Evolutionary conservation across 2,888 invertebrate genomes (phyloP).

Genomic region (Autographa pulchrina): DNA sequence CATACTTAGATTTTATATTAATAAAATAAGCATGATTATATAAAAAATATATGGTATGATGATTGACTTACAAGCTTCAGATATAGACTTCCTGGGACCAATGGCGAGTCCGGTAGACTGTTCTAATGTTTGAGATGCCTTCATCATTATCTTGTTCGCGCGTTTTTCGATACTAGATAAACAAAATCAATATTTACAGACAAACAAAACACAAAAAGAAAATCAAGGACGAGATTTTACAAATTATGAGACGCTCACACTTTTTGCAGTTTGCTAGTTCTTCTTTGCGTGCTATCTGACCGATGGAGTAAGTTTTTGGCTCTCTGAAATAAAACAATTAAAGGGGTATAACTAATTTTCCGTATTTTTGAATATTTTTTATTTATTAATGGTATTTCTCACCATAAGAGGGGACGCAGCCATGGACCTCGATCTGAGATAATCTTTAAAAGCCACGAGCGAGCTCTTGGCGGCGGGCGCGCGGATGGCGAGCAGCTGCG

Average conservation of each 20-base stretch:
- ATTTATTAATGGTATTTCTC: conserved; percentile 9
- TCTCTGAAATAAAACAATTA: conserved; percentile 88
- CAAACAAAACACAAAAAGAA: background rate
- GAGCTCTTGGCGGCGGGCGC: conserved; percentile 94
- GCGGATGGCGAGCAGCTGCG: conserved; percentile 87
- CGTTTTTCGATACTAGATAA: conserved; percentile 91
- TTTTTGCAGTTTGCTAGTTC: conserved; percentile 94
- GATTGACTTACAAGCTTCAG: conserved; percentile 77
- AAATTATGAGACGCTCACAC: conserved; percentile 88
- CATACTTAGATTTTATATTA: no score
- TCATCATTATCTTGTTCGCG: conserved; percentile 95
- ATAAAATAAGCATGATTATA: no score
- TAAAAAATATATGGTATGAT: background rate
- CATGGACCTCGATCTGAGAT: conserved; percentile 94
- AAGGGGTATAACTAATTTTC: no score
- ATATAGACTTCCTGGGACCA: conserved; percentile 90
- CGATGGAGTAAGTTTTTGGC: conserved; percentile 92
- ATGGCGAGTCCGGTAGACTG: conserved; percentile 95
- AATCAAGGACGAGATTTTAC: background rate
- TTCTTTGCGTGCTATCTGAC: conserved; percentile 93
- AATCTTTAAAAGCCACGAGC: conserved; percentile 93
- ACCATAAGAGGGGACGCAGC: conserved; percentile 93
- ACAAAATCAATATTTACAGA: background rate
- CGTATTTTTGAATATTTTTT: background rate
- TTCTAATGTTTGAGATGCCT: conserved; percentile 95